Base-by-base conservation (phyloP, 2,888 invertebrate species). In the Oscheius sp. region DNA sequence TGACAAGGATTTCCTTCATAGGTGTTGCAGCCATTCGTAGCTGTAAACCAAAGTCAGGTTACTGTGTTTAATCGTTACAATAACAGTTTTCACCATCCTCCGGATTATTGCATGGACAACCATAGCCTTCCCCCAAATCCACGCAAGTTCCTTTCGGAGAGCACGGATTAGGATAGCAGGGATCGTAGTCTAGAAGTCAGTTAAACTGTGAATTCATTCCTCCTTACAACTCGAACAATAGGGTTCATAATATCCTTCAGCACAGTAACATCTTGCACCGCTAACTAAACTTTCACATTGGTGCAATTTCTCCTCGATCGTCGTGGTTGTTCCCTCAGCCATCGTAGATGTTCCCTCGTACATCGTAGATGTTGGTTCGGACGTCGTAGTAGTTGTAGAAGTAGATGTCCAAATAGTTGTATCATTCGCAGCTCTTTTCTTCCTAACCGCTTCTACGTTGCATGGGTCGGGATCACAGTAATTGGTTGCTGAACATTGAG, bases 311-410 rank as follows among this genome's bases (percentile, higher is more conserved):
- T n/a, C n/a, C n/a, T n/a, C n/a, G n/a, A n/a, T n/a, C n/a, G n/a
- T n/a, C n/a, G n/a, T n/a, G n/a, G n/a, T n/a, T n/a, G n/a, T n/a
- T n/a, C n/a, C n/a, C n/a, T n/a, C n/a, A n/a, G n/a, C 30, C 57
- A n/a, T 28, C 20, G 30, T 33, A 2, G 2, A 26, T 51, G 4
- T 20, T 6, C 17, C 17, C 41, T 38, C 9, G 24, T 17, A 22
- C 33, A 41, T 64, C 14, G 26, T 17, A 51, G 73, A 76, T 28
- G 71, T 66, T 22, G 67, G 62, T 56, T 70, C 76, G 24, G 72
- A 69, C 49, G 59, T 71, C 28, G 68, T 71, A 22, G 50, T 57
- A 22, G 67, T 66, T 38, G 73, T 74, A 26, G 67, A 63, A 51
- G 73, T 74, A 8, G n/a, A n/a, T n/a, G n/a, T n/a, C n/a, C n/a